Conservation (phyloP, 2,888 invertebrate genomes). For the Zonitis immaculata region DNA sequence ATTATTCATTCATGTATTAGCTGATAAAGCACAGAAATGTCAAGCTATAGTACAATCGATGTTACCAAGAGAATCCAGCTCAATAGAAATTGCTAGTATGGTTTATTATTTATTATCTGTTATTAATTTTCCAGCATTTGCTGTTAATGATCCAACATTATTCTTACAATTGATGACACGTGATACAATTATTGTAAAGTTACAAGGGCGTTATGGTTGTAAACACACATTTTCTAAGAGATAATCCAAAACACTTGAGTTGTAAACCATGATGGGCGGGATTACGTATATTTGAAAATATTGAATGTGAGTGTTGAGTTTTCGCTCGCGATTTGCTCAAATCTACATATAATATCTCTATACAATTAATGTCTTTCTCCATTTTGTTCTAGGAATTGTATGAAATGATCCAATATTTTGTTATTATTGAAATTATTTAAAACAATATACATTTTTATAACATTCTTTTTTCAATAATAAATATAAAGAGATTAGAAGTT, state of each 20-base stretch:
- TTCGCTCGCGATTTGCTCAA: too few relatives aligned
- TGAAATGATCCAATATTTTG: too few relatives aligned
- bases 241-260: slow-evolving; percentile 92
- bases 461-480: too few relatives aligned
- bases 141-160: slow-evolving; percentile 90
- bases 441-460: too few relatives aligned
- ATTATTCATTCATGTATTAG: slow-evolving; percentile 96
- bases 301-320: slow-evolving; percentile 99
- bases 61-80: slow-evolving; percentile 86
- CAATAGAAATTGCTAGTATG: slow-evolving; percentile 95
- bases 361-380: too few relatives aligned
- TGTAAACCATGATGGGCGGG: slow-evolving; percentile 99
- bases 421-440: too few relatives aligned
- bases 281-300: slow-evolving; percentile 95
- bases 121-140: slow-evolving; percentile 97
- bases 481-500: too few relatives aligned
- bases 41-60: slow-evolving; percentile 94
- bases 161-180: slow-evolving; percentile 82
- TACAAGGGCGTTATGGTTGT: slow-evolving; percentile 93
- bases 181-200: slow-evolving; percentile 73
- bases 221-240: slow-evolving; percentile 87
- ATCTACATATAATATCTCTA: too few relatives aligned
- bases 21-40: slow-evolving; percentile 99
- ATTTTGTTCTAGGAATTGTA: too few relatives aligned
- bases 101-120: slow-evolving; percentile 87